Percentiles rank a stretch among this genome's conserved stretches.
Evolutionary conservation across 30 jellyfish, hydroid and myxozoan genomes (phyloP).

Genomic region (Chironex yamaguchii): DNA sequence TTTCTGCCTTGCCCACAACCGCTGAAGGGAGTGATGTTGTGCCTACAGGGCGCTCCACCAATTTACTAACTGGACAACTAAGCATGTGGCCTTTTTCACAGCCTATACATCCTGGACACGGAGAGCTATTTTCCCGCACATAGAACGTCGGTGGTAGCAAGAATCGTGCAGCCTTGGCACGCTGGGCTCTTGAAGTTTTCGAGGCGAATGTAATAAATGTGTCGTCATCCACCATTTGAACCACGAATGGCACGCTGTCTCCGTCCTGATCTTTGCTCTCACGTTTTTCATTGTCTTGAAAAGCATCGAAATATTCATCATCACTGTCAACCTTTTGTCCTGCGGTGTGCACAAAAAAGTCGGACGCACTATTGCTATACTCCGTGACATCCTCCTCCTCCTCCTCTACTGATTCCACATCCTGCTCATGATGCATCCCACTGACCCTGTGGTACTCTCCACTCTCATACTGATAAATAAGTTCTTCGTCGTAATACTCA

Average conservation of each 20-base stretch:
- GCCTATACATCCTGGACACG: slow-evolving; percentile 76
- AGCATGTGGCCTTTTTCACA: slow-evolving; percentile 2
- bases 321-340: slow-evolving; percentile 59
- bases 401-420: slow-evolving; percentile 45
- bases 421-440: slow-evolving; percentile 33
- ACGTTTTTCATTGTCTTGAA: slow-evolving; percentile 26
- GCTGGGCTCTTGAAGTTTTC: slow-evolving; percentile 79
- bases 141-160: slow-evolving; percentile 82
- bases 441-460: slow-evolving; percentile 41
- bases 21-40: neutral
- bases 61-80: neutral
- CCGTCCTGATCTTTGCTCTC: slow-evolving; percentile 9
- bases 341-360: slow-evolving; percentile 57
- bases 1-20: neutral
- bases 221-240: slow-evolving; percentile 79
- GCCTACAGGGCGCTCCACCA: neutral
- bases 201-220: slow-evolving; percentile 70
- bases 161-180: slow-evolving; percentile 76
- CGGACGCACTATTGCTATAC: slow-evolving; percentile 36
- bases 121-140: slow-evolving; percentile 44
- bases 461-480: slow-evolving; percentile 65
- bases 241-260: slow-evolving; percentile 69
- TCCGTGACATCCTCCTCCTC: slow-evolving; percentile 57
- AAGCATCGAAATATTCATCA: slow-evolving; percentile 13
- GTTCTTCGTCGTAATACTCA: slow-evolving; percentile 36